Base-by-base conservation (phyloP, 2,113 vertebrate genomes). In the Calcarius ornatus region DNA sequence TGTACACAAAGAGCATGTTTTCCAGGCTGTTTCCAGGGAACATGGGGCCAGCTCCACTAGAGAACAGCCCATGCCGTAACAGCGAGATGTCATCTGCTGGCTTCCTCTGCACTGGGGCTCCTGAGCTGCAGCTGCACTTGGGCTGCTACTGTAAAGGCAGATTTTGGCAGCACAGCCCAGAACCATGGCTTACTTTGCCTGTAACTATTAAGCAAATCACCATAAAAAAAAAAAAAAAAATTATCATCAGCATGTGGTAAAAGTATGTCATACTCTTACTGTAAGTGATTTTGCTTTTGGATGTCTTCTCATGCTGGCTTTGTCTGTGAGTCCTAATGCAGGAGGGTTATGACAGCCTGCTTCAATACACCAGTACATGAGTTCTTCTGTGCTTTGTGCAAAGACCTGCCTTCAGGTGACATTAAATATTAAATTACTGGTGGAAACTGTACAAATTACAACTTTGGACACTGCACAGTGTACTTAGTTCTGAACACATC, bases 1-100 rank as follows among this genome's bases (percentile, higher is more conserved):
- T 45, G 71, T 45, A 92, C 59, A 95, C 89, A 84, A 79, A 95
- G 92, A 95, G 31, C 42, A 54, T 87, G 86, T 92, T 97, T 95
- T 97, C 89, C 88, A 94, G 43, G 60, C 92, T 92, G 93, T 92
- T 97, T 97, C 94, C 95, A 97, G 81, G 95, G 94, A 94, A 96
- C 42, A 42, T 17, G 90, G 96, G 94, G 90, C 91, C 85, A 78
- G 85, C 82, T 95, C 78, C 78, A 28, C 71, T 51, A 90, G 30
- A 95, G 78, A 94, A 19, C 82, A 75, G 91, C 54, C 95, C 35
- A 45, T 24, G 23, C 87, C 9, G 15, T 93, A 90, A 92, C 28
- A 35, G 87, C 76, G 95, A 96, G 92, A 93, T 95, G 96, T 85
- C 81, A 93, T 85, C 71, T 83, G 40, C 35, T 96, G 91, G 83